Evolutionary conservation across 2,888 invertebrate genomes (phyloP).

Genomic region (Leucophenga maculata): DNA sequence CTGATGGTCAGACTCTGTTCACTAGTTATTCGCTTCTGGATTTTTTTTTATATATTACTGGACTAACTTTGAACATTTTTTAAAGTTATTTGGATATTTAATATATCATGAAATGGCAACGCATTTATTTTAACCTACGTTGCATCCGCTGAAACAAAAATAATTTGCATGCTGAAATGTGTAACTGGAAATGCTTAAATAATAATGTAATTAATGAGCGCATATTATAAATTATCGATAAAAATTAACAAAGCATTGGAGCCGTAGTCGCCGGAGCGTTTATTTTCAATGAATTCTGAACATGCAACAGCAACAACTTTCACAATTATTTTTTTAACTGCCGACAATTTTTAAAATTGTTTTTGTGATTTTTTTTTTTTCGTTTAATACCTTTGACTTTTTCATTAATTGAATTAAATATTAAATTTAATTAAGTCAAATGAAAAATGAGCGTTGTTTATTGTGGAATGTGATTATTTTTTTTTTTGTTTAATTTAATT

Average conservation of each 20-base stretch:
- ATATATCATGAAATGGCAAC: too few relatives aligned
- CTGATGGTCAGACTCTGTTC: conserved; percentile 97
- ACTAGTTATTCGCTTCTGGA: conserved; percentile 97
- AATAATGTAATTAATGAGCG: conserved; percentile 59
- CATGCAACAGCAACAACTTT: too few relatives aligned
- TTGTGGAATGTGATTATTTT: too few relatives aligned
- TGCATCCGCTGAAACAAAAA: too few relatives aligned
- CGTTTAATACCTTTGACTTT: neutral
- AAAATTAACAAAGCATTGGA: conserved; percentile 41
- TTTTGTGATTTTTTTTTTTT: neutral
- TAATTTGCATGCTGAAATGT: neutral
- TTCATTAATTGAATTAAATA: conserved; percentile 12
- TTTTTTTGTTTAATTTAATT: too few relatives aligned
- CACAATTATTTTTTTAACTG: too few relatives aligned
- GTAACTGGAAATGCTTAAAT: conserved; percentile 53
- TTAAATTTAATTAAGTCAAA: conserved; percentile 1
- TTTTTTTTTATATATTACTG: too few relatives aligned
- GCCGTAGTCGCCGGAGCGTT: too few relatives aligned
- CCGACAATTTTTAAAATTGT: neutral
- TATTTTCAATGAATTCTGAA: too few relatives aligned
- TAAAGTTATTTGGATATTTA: too few relatives aligned
- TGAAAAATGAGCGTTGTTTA: neutral
- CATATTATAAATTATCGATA: conserved; percentile 47
- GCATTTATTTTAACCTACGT: too few relatives aligned
- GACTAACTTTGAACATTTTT: too few relatives aligned